Base-by-base conservation (phyloP, 2,797 vertebrate genomes). In the Sardinella longiceps region DNA sequence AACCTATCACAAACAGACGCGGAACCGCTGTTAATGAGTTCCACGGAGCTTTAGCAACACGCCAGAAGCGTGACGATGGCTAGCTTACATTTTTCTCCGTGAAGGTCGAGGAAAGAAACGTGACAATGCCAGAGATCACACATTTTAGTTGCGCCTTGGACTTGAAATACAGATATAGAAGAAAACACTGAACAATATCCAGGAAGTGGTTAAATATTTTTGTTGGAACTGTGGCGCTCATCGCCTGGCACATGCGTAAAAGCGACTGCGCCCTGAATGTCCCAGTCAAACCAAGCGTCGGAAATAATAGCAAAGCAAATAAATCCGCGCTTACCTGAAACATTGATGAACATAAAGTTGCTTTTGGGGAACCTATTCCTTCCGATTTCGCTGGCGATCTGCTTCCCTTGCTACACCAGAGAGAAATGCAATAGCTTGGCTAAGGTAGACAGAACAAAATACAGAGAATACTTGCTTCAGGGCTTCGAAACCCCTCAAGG, bases 371-470 rank as follows among this genome's bases (percentile, higher is more conserved):
- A 77, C 37, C 88, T 87, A 87, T 70, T 84, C 87, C 85, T 85
- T 92, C 88, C 92, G 94, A 94, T 95, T 95, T 96, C 95, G 95
- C 95, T 94, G 94, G 94, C 96, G 97, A 96, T 96, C 96, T 96
- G 96, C 96, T 96, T 96, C 96, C 96, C 96, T 96, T 96, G 96
- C 96, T 95, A 96, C 96, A 95, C 97, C 96, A 96, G 95, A 93
- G 96, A 98, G 97, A 98, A 98, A 98, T 98, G 97, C 97, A 98
- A 97, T 97, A 96, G 97, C 97, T 97, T 96, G 97, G 96, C 97
- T 96, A 97, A 98, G 97, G 97, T 98, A 98, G 97, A 97, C 96
- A 96, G 97, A 98, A 96, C 96, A 97, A 97, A 98, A 98, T 97
- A 97, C 96, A 96, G 97, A 97, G 97, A 97, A 97, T 96, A 97